phyloP scores from a whole-genome alignment of 2,113 vertebrate genomes.

The Pituophis catenifer region DNA sequence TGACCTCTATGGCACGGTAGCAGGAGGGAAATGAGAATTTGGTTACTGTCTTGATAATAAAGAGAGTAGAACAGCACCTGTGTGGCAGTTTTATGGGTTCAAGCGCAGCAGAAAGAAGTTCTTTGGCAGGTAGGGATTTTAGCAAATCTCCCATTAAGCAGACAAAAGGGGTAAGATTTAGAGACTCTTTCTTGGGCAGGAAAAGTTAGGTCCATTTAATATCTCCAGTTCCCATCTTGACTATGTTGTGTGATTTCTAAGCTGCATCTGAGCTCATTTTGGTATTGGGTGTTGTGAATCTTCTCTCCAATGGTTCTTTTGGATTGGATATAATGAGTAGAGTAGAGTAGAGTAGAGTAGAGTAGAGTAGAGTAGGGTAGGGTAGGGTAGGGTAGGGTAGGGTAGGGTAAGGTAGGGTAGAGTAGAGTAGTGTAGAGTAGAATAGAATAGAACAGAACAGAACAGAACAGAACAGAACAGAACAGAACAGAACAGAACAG shows the following conservation, averaged over 20 bases:
- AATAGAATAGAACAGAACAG: no score
- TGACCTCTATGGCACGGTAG: background rate
- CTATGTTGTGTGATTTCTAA: background rate
- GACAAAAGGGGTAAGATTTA: background rate
- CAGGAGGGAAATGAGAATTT: background rate
- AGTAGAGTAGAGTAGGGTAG: no score
- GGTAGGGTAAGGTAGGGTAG: no score
- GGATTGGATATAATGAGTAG: background rate
- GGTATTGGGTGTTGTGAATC: background rate
- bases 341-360: no score
- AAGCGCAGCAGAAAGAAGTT: background rate
- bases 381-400: no score
- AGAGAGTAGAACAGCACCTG: background rate
- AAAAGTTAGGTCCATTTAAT: background rate
- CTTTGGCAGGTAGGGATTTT: background rate
- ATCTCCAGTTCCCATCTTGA: background rate
- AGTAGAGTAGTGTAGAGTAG: no score
- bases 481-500: no score
- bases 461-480: no score
- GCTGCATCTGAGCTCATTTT: background rate
- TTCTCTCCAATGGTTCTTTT: background rate
- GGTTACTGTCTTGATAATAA: background rate
- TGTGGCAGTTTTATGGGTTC: background rate
- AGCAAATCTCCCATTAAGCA: background rate
- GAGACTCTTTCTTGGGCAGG: background rate